Evolutionary conservation across 2,113 vertebrate species (phyloP).

Genomic region (Tyrannus savana): DNA sequence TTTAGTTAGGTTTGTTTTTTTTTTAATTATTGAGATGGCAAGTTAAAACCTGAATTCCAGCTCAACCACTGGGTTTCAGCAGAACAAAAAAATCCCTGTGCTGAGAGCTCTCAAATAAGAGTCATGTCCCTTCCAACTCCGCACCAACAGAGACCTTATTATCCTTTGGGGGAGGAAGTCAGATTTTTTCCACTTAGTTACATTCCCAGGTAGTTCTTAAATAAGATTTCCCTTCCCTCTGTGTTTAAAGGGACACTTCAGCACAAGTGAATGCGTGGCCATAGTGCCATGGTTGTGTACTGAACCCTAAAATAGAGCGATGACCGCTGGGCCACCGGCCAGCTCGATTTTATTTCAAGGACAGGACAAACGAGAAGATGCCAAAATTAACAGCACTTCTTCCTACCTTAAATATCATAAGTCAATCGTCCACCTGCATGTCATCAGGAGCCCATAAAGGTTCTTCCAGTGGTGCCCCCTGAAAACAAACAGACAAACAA

Average conservation of each 20-base stretch:
- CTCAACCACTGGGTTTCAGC: conserved; percentile 27
- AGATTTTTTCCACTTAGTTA: conserved; percentile 62
- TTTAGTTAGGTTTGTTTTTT: background rate
- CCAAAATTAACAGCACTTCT: background rate
- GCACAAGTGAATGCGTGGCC: background rate
- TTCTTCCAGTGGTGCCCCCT: conserved; percentile 42
- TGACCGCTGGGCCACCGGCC: rapidly evolving
- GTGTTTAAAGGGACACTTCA: conserved; percentile 26
- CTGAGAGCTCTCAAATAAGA: conserved; percentile 28
- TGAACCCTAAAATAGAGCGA: background rate
- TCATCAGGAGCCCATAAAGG: conserved; percentile 69
- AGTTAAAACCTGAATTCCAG: conserved; percentile 54
- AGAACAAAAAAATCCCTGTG: conserved; percentile 63
- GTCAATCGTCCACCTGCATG: conserved; percentile 49
- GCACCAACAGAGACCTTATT: conserved; percentile 52
- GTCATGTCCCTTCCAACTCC: background rate
- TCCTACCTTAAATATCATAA: conserved; percentile 56
- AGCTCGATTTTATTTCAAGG: background rate
- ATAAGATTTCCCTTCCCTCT: conserved; percentile 37
- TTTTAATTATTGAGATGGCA: background rate
- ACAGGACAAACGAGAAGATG: background rate
- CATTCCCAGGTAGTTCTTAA: conserved; percentile 58
- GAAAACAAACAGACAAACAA: background rate
- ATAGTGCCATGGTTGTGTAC: background rate
- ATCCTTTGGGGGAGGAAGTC: conserved; percentile 43